Conservation (phyloP, 1,140 invertebrate genomes). For the Cyrtorhinus lividipennis region DNA sequence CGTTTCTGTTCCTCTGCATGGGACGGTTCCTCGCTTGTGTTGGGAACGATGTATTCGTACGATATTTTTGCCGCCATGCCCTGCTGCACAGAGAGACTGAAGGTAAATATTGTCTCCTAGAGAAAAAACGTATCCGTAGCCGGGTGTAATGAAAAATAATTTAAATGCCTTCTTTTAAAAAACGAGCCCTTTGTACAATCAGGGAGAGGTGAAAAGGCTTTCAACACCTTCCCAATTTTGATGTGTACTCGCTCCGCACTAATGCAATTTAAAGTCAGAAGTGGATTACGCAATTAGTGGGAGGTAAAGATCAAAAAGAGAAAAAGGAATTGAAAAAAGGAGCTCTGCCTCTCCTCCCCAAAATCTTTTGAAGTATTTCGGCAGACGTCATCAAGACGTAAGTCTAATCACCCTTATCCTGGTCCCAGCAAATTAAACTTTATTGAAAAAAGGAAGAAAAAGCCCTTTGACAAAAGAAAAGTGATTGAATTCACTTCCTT, state of each 20-base stretch:
- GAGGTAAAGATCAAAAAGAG: background rate
- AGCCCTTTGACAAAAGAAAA: constrained; percentile 15
- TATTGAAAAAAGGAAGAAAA: constrained; percentile 11
- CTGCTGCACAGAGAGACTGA: constrained; percentile 82
- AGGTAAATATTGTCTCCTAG: constrained; percentile 42
- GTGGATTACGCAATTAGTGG: background rate
- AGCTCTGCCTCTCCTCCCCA: background rate
- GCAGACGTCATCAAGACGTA: constrained; percentile 6
- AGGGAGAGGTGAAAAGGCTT: background rate
- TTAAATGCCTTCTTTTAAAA: background rate
- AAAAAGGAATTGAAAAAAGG: background rate
- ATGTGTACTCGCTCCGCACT: background rate
- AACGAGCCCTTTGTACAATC: constrained; percentile 15
- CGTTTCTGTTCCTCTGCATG: constrained; percentile 70
- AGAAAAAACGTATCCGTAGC: background rate
- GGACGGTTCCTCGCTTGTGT: constrained; percentile 81
- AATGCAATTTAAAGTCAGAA: constrained; percentile 6
- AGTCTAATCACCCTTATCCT: background rate
- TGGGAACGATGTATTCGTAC: constrained; percentile 95
- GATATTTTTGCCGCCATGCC: constrained; percentile 94
- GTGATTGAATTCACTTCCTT: constrained; percentile 17
- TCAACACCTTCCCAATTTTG: constrained; percentile 3
- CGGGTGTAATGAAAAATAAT: background rate
- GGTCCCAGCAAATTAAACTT: constrained; percentile 11
- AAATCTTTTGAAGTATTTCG: background rate